Base-by-base conservation (phyloP, 1,140 invertebrate genomes). In the Mycetomoellerius zeteki region DNA sequence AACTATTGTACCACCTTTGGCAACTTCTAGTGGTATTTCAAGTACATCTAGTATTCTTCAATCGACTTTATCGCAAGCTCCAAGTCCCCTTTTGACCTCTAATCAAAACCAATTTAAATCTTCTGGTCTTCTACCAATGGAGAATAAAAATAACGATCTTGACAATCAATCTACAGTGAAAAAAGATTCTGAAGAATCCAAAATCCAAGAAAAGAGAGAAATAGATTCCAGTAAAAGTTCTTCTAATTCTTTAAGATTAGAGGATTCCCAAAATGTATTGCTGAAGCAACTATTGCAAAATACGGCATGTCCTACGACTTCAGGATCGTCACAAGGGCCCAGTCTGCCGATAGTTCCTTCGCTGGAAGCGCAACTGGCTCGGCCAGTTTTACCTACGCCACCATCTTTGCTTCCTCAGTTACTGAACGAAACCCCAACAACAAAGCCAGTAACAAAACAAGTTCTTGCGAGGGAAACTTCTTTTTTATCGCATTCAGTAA, bases 271-370 rank as follows among this genome's bases (percentile, higher is more conserved):
- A 93, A 99, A 99, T 95, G 98, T 98, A 12, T 94, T 99, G 21
- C 94, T 99, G 24, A 99, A 99, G 92, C 98, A 99, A 93, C 95
- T 99, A 33, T 93, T 99, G 24, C 98, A 99, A 93, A 99, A 98
- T 90, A 98, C 97, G 12, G 97, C 96, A 7, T 97, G 96, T 93
- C 96, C 96, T 7, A 95, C 96, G 54, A 92, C 95, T 90, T 91
- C 94, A 87, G 95, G 91, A 95, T 94, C 91, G 94, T 91, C 43
- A n/a, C 96, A 96, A 93, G 96, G 97, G 0, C 96, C 97, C 0
- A 96, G 96, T 90, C 94, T 97, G 75, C 97, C 97, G 0, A 92
- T 96, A n/a, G 97, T 97, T 30, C 96, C 97, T 30, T 98, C 97
- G 1, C 92, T 98, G 78, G 97, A 97, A 93, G 97, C 96, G 0